Evolutionary conservation across 2,888 invertebrate species (phyloP), one percentile per base, ranked within the genome.

Genomic region (Parnassius orleans): DNA sequence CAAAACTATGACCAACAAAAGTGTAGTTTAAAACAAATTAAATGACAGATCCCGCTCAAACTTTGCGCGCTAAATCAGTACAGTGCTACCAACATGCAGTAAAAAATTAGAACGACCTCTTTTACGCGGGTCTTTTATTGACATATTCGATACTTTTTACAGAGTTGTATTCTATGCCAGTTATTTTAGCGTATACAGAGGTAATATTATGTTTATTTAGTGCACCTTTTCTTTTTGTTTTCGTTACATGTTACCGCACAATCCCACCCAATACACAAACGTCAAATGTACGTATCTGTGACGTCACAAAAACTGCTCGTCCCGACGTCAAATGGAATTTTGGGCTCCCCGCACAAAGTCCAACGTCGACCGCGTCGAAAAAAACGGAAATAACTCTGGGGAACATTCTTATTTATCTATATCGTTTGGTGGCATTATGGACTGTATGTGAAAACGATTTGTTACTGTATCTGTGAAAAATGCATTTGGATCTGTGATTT

Each of bases 231-330:
- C 84, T 89, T 86, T 90, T 84, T 90, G 84, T 88, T 90, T 88
- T 88, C 84, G 83, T 91, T 91, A 85, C 91, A 91, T 91, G 91
- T 90, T 83, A 81, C 89, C 86, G 87, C 91, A 89, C 88, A 84
- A 84, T 85, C 87, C 89, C 83, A 86, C 80, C 89, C 87, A 83
- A 87, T 84, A 82, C 86, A 83, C 83, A 77, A 74, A 74, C 72
- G 73, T 72, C 69, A 73, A 68, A 63, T 69, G 68, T 69, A 65
- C 62, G 62, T 67, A 63, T 73, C 74, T 72, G 79, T 83, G 81
- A 80, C 81, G 77, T 78, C 80, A 80, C 75, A 69, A 69, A 67
- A 55, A 55, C 60, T 54, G 54, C 71, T 65, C 73, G 66, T 66
- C 64, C 79, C 74, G 72, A 75, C 79, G 76, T 81, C 80, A 79